Evolutionary conservation across 2,888 invertebrate genomes (phyloP).

Genomic region (Rosalia funebris): DNA sequence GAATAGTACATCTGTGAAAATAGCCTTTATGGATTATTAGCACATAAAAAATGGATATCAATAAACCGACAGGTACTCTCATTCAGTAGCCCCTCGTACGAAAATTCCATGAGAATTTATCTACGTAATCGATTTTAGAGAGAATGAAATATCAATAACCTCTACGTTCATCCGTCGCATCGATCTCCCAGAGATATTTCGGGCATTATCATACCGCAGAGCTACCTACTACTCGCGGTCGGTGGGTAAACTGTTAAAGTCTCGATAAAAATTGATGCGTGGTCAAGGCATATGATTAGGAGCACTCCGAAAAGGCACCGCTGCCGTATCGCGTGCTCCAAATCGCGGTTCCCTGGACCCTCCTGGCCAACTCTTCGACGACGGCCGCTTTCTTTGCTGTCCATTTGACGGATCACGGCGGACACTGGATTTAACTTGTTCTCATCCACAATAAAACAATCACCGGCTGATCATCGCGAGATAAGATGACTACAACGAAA

Average conservation of each 20-base stretch:
- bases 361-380: slow-evolving; percentile 18
- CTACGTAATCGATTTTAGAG: too few species aligned
- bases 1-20: too few species aligned
- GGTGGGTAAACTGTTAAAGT: slow-evolving; percentile 18
- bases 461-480: slow-evolving; percentile 31
- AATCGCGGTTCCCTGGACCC: slow-evolving; percentile 22
- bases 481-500: slow-evolving; percentile 31
- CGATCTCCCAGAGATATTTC: slow-evolving; percentile 7
- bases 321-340: slow-evolving; percentile 25
- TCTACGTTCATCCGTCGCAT: background rate
- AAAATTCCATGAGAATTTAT: too few species aligned
- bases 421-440: slow-evolving; percentile 37
- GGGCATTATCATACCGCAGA: slow-evolving; percentile 7
- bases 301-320: slow-evolving; percentile 19
- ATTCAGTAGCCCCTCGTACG: too few species aligned
- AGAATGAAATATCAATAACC: slow-evolving; percentile 1
- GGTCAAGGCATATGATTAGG: slow-evolving; percentile 24
- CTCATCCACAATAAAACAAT: slow-evolving; percentile 39
- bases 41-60: too few species aligned
- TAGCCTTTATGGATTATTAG: too few species aligned
- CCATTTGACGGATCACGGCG: slow-evolving; percentile 43
- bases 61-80: too few species aligned
- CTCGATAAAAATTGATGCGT: slow-evolving; percentile 25
- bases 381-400: slow-evolving; percentile 30
- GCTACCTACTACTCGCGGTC: slow-evolving; percentile 2